These are phyloP conservation scores for Aphodius sticticus DNA, from an alignment of 2,888 invertebrate species.

Conservation along the genomic window DNA sequence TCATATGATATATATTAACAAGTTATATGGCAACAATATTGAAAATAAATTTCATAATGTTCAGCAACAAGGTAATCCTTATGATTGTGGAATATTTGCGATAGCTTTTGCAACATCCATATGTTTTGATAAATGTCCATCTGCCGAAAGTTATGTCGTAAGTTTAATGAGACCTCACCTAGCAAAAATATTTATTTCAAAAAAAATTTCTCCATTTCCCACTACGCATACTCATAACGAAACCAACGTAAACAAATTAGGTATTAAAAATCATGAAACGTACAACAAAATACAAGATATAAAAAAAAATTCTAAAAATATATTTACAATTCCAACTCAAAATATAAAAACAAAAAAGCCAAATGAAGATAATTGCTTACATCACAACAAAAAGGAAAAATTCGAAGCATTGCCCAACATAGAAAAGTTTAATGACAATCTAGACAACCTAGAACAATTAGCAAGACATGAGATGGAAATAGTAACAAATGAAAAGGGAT, in stretches of 20 bases:
- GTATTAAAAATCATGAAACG: no score
- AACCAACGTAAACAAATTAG: no score
- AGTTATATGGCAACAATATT: neutral
- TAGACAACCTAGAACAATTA: constrained; percentile 6
- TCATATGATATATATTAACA: neutral
- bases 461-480: neutral
- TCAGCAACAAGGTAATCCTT: constrained; percentile 7
- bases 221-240: no score
- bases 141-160: no score
- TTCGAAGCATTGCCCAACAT: neutral
- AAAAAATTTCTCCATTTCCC: no score
- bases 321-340: no score
- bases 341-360: neutral
- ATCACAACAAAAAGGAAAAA: neutral
- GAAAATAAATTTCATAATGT: neutral
- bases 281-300: no score
- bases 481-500: neutral
- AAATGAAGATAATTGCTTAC: neutral
- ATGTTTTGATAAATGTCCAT: constrained; percentile 11
- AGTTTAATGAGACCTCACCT: no score
- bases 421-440: neutral
- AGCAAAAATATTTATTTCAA: no score
- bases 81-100: constrained; percentile 14
- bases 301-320: no score
- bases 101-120: neutral